A percentile compares a stretch with the other conserved stretches of the same genome.
Conservation (phyloP, 53 echinoderm and acorn worm genomes). For the Zoroaster sp. region DNA sequence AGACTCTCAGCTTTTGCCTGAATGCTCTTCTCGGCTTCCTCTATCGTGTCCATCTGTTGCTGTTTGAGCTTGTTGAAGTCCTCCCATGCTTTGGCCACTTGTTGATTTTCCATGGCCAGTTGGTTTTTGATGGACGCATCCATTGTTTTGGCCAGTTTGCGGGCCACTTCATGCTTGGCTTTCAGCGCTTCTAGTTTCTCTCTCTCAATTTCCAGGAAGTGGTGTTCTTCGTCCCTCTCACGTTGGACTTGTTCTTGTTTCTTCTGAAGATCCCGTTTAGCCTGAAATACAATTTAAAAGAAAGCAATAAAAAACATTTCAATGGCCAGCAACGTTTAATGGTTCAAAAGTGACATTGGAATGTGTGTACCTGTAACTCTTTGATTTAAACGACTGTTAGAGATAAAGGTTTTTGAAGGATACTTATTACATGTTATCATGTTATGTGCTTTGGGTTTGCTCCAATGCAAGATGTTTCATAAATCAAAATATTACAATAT, state of each 20-base stretch:
- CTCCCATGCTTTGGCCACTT: conserved; percentile 82
- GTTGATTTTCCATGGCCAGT: conserved; percentile 72
- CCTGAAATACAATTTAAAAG: conserved; percentile 48
- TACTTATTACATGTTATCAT: too few relatives aligned
- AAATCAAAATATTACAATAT: too few relatives aligned
- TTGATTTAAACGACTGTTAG: too few relatives aligned
- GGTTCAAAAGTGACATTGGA: too few relatives aligned
- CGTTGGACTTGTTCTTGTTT: conserved; percentile 68
- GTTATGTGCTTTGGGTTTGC: too few relatives aligned
- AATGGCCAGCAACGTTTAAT: too few relatives aligned
- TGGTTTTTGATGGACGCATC: conserved; percentile 62
- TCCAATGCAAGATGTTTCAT: too few relatives aligned
- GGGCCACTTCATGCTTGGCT: conserved; percentile 81
- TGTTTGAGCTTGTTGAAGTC: conserved; percentile 83
- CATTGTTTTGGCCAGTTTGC: conserved; percentile 69
- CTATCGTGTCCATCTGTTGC: conserved; percentile 75
- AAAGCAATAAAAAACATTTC: background rate
- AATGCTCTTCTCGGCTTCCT: conserved; percentile 86
- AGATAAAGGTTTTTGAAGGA: too few relatives aligned
- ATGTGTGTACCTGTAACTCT: too few relatives aligned
- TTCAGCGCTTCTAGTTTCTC: conserved; percentile 89
- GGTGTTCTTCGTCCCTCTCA: conserved; percentile 86
- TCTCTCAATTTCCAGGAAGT: conserved; percentile 78
- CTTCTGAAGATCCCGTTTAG: conserved; percentile 71
- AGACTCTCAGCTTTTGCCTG: conserved; percentile 80